Evolutionary conservation across 2,888 invertebrate genomes (phyloP).

Genomic region (Mactromeris polynyma): DNA sequence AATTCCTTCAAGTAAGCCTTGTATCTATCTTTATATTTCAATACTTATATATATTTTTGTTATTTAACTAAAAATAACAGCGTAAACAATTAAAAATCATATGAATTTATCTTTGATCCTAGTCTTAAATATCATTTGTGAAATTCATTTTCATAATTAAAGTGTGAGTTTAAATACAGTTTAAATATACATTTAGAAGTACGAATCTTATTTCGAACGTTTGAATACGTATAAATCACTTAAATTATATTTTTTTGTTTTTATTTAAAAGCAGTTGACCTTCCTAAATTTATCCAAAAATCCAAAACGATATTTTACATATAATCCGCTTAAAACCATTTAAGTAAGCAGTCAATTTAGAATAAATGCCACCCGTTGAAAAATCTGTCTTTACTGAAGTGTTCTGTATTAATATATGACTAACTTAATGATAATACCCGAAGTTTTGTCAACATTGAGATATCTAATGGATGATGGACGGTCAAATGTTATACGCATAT

Average conservation of each 20-base stretch:
- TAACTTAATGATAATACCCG: neutral
- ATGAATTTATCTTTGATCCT: too few species aligned
- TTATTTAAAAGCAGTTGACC: neutral
- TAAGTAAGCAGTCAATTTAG: constrained; percentile 4
- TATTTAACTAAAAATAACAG: too few species aligned
- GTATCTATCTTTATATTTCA: too few species aligned
- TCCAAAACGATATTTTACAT: neutral
- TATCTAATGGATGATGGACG: neutral
- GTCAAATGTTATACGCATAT: constrained; percentile 31
- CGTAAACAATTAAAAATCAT: too few species aligned
- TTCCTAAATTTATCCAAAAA: neutral
- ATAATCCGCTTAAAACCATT: neutral
- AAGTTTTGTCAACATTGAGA: constrained; percentile 17
- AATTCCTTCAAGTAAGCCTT: too few species aligned
- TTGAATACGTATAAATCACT: neutral
- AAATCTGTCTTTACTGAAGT: neutral
- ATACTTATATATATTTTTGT: too few species aligned
- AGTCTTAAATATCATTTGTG: too few species aligned
- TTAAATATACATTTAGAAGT: too few species aligned
- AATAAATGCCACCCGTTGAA: neutral
- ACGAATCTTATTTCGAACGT: neutral
- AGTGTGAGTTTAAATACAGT: too few species aligned
- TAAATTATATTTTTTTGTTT: neutral
- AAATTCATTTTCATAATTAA: too few species aligned
- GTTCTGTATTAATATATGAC: constrained; percentile 15